phyloP scores from a whole-genome alignment of 2,797 vertebrate species.

The Morus bassanus region DNA sequence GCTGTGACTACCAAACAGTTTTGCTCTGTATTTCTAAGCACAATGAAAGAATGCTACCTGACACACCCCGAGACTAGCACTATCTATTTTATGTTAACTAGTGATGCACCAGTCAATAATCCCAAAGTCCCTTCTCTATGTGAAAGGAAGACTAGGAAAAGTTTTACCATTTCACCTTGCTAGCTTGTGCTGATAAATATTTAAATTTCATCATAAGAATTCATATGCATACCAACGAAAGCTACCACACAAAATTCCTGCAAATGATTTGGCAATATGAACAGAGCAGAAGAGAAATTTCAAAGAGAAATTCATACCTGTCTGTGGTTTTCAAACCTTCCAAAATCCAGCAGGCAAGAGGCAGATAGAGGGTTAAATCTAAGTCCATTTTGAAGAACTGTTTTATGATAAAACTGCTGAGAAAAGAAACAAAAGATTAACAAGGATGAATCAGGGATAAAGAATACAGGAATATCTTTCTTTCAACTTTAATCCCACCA shows the following conservation, averaged over 20 bases:
- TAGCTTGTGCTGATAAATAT: background rate
- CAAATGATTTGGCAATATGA: background rate
- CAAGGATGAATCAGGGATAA: background rate
- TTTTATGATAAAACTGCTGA: background rate
- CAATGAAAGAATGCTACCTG: background rate
- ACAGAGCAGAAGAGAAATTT: background rate
- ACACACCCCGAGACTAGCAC: background rate
- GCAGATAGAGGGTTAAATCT: background rate
- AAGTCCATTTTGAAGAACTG: background rate
- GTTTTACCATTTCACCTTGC: background rate
- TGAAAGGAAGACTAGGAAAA: background rate
- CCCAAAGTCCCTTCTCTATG: background rate
- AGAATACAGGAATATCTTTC: background rate
- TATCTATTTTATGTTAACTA: background rate
- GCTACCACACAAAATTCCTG: background rate
- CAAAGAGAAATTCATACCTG: background rate
- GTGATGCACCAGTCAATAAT: background rate
- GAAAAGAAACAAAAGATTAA: background rate
- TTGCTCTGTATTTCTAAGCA: background rate
- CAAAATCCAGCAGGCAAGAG: background rate
- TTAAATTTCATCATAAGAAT: background rate
- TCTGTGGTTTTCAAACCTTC: background rate
- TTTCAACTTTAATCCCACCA: constrained; percentile 13
- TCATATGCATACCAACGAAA: background rate
- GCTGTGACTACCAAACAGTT: background rate